Evolutionary conservation across 2,113 vertebrate genomes (phyloP).

Genomic region (Telmatochromis brachygnathus): DNA sequence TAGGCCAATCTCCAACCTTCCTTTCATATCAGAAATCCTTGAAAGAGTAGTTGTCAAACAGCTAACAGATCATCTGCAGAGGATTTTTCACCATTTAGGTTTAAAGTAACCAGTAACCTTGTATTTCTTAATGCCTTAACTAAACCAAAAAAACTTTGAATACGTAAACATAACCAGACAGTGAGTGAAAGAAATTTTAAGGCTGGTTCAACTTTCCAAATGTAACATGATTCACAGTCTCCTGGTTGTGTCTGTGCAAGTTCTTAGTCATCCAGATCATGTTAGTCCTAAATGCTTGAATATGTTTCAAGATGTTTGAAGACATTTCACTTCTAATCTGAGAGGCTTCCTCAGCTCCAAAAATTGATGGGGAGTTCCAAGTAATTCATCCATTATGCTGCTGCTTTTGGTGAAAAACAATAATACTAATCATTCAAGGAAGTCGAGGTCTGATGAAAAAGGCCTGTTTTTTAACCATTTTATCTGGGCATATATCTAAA

Average conservation of each 20-base stretch:
- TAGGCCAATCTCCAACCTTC: no score
- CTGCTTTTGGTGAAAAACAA: background rate
- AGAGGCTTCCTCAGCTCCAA: background rate
- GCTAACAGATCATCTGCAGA: no score
- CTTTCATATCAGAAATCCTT: no score
- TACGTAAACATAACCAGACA: background rate
- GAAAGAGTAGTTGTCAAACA: no score
- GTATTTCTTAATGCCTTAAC: background rate
- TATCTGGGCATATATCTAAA: background rate
- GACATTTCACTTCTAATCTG: no score
- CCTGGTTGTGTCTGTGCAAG: background rate
- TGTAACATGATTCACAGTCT: background rate
- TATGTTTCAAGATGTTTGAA: background rate
- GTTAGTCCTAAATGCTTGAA: background rate
- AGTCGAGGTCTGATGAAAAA: background rate
- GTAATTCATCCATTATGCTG: background rate
- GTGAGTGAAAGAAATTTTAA: background rate
- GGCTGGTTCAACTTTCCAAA: background rate
- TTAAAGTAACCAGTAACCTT: background rate
- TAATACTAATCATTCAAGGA: background rate
- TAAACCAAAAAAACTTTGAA: background rate
- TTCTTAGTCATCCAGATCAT: background rate
- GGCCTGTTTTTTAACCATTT: background rate
- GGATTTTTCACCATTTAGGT: background rate
- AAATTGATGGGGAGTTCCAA: background rate